These are phyloP conservation scores for Rhegmatorhina hoffmannsi DNA, from an alignment of 2,113 vertebrate species.

Conservation along the genomic window DNA sequence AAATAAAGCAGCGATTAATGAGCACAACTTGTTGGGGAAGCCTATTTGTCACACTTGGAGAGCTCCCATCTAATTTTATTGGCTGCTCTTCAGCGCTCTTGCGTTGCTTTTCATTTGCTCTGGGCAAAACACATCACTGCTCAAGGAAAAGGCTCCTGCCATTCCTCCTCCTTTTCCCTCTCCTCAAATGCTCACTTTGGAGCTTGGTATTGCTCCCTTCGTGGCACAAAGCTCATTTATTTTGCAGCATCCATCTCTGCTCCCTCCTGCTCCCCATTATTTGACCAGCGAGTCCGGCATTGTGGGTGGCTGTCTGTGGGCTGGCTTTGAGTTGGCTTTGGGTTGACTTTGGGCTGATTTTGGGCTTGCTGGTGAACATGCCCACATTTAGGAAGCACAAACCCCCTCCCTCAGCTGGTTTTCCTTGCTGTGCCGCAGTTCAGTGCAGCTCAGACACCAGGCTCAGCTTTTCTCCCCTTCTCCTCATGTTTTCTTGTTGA, in stretches of 20 bases:
- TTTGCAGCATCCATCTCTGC: not conserved
- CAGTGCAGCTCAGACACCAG: not conserved
- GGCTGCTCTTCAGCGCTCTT: constrained; percentile 45
- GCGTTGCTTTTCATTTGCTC: constrained; percentile 37
- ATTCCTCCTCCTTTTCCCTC: not conserved
- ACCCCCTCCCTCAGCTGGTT: not conserved
- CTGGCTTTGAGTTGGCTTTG: not conserved
- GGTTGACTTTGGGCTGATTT: not conserved
- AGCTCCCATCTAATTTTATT: constrained; percentile 59
- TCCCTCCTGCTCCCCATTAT: not conserved
- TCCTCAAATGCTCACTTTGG: rapidly evolving
- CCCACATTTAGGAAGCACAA: not conserved
- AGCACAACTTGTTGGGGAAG: constrained; percentile 45
- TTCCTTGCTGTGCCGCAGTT: not conserved
- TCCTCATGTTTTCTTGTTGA: not conserved
- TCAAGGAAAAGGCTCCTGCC: constrained; percentile 6
- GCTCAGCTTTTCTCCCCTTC: not conserved
- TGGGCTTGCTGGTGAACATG: not conserved
- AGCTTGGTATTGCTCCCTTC: not conserved
- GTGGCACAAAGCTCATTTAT: not conserved
- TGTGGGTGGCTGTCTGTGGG: not conserved
- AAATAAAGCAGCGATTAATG: constrained; percentile 69
- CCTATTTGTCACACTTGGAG: constrained; percentile 55
- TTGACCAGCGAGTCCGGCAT: not conserved
- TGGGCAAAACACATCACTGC: constrained; percentile 53